Evolutionary conservation across 2,113 vertebrate species (phyloP).

Genomic region (Antennarius striatus): DNA sequence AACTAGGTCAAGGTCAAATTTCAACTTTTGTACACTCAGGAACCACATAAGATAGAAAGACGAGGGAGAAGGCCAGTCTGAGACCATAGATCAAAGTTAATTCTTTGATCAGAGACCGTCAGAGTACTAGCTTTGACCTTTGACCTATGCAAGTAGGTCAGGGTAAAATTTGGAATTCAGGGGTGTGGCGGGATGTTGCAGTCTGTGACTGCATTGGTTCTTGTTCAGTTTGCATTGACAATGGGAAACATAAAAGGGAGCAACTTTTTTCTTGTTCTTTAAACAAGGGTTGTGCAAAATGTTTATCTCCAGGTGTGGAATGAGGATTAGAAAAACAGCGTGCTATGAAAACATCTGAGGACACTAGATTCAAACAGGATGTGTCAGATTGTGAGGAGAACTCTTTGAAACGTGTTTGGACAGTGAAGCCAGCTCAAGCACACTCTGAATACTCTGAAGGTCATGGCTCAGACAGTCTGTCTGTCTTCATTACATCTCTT

Average conservation of each 20-base stretch:
- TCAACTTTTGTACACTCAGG: too few relatives aligned
- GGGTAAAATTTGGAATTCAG: too few relatives aligned
- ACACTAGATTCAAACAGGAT: slow-evolving; percentile 38
- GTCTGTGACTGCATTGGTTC: too few relatives aligned
- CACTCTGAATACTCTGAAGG: slow-evolving; percentile 50
- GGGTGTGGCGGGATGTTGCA: too few relatives aligned
- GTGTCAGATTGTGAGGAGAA: slow-evolving; percentile 42
- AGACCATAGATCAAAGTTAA: too few relatives aligned
- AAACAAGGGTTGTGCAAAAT: slow-evolving; percentile 46
- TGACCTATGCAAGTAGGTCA: too few relatives aligned
- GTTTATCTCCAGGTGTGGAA: slow-evolving; percentile 46
- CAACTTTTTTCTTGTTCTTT: slow-evolving; percentile 57
- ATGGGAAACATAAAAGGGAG: slow-evolving; percentile 38
- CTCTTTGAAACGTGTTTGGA: slow-evolving; percentile 39
- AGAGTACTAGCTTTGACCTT: too few relatives aligned
- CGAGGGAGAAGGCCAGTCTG: too few relatives aligned
- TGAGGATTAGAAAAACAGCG: slow-evolving; percentile 36
- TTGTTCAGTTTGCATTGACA: slow-evolving; percentile 1
- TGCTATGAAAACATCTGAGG: slow-evolving; percentile 46
- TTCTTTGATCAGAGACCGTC: too few relatives aligned
- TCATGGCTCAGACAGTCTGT: slow-evolving; percentile 56
- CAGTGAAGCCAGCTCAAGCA: slow-evolving; percentile 35
- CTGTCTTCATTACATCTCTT: slow-evolving; percentile 55
- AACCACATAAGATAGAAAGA: too few relatives aligned
- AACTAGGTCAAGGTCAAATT: too few relatives aligned